Conservation (phyloP, 2,797 vertebrate species). For the Arnoldichthys spilopterus region DNA sequence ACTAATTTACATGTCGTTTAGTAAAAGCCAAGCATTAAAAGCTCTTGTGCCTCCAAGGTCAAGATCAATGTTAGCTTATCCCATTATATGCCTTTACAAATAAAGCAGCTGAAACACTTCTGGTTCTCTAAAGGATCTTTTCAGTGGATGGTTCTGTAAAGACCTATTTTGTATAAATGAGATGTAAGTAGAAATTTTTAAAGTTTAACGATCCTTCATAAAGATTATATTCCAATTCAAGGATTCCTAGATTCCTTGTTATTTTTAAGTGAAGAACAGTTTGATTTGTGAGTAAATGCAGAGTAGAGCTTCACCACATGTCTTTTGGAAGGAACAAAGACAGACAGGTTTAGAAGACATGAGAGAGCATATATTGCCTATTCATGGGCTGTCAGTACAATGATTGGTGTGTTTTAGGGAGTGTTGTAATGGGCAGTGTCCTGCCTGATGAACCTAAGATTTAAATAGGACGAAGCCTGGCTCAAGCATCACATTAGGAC, state of each 20-base stretch:
- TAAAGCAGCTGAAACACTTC: background rate
- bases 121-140: background rate
- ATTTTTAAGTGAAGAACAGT: background rate
- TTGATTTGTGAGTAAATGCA: conserved; percentile 60
- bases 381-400: conserved; percentile 57
- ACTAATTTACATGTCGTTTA: too few relatives aligned
- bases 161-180: background rate
- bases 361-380: conserved; percentile 78
- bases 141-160: background rate
- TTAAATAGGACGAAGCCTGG: conserved; percentile 7
- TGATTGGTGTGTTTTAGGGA: conserved; percentile 51
- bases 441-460: conserved; percentile 31
- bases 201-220: background rate
- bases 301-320: conserved; percentile 51
- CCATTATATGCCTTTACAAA: background rate
- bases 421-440: conserved; percentile 33
- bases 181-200: background rate
- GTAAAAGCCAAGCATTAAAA: too few relatives aligned
- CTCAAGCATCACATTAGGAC: background rate
- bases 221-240: background rate
- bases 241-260: background rate
- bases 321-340: conserved; percentile 58
- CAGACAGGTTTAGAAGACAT: conserved; percentile 67
- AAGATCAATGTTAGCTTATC: background rate
- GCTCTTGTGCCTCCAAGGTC: too few relatives aligned